These are phyloP conservation scores for Crenuchus spilurus DNA, from an alignment of 2,797 vertebrate species.

Conservation along the genomic window DNA sequence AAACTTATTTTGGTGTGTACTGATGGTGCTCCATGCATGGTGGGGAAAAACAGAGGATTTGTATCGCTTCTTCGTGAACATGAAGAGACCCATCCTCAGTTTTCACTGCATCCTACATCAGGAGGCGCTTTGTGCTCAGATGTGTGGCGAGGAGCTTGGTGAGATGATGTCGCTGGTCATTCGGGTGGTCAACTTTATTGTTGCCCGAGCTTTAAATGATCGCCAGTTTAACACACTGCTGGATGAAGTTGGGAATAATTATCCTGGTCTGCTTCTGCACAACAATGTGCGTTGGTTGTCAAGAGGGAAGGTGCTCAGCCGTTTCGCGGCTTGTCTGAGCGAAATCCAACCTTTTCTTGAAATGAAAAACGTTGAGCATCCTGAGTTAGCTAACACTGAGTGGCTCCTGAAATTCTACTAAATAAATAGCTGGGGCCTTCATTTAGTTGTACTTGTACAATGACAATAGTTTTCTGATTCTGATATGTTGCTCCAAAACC, in stretches of 20 bases:
- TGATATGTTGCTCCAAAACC: no score
- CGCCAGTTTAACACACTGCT: slow-evolving; percentile 55
- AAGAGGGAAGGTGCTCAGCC: slow-evolving; percentile 52
- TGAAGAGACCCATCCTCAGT: slow-evolving; percentile 51
- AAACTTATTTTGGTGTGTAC: slow-evolving; percentile 51
- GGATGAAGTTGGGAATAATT: slow-evolving; percentile 56
- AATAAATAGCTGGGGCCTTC: no score
- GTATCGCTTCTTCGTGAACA: slow-evolving; percentile 48
- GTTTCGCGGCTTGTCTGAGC: slow-evolving; percentile 49
- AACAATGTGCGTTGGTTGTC: slow-evolving; percentile 57
- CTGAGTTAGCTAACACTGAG: slow-evolving; percentile 50
- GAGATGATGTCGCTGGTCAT: slow-evolving; percentile 54
- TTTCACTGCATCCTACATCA: slow-evolving; percentile 57
- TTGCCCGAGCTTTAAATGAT: slow-evolving; percentile 59
- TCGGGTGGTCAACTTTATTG: slow-evolving; percentile 57
- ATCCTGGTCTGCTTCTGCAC: slow-evolving; percentile 56
- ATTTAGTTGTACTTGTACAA: no score
- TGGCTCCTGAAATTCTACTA: slow-evolving; percentile 36
- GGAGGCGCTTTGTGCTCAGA: slow-evolving; percentile 54
- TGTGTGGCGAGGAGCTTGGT: slow-evolving; percentile 47
- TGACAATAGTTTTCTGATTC: no score
- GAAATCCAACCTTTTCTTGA: slow-evolving; percentile 53
- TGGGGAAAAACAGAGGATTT: slow-evolving; percentile 54
- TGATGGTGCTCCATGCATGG: slow-evolving; percentile 39
- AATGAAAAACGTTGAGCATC: slow-evolving; percentile 54